phyloP scores from a whole-genome alignment of 2,888 invertebrate genomes.

The Linhomoeus sp. region DNA sequence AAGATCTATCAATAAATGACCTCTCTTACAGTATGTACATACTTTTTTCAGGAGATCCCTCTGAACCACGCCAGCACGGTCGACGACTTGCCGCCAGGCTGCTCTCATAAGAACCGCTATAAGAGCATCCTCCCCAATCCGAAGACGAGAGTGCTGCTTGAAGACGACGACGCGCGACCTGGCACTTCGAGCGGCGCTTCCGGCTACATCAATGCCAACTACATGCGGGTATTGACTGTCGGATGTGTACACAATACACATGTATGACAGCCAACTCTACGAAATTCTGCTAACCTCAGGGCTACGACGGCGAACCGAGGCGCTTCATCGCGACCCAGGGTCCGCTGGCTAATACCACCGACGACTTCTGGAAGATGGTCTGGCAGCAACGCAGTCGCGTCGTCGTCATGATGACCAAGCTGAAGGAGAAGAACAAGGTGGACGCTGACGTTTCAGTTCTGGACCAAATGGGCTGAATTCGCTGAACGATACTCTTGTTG shows the following conservation, averaged over 20 bases:
- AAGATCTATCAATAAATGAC: background rate
- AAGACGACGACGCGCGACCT: no score
- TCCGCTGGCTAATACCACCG: slow-evolving; percentile 62
- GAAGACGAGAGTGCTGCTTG: slow-evolving; percentile 27
- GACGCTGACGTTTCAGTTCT: no score
- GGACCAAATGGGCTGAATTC: no score
- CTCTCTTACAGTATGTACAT: background rate
- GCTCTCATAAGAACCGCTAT: slow-evolving; percentile 70
- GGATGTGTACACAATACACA: no score
- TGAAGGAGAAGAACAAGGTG: slow-evolving; percentile 49
- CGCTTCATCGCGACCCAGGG: slow-evolving; percentile 82
- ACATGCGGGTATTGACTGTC: slow-evolving; percentile 55
- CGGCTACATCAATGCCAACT: slow-evolving; percentile 86
- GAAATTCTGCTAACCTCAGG: slow-evolving; percentile 26
- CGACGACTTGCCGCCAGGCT: slow-evolving; percentile 56
- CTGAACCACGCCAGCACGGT: slow-evolving; percentile 76
- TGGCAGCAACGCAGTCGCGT: slow-evolving; percentile 39
- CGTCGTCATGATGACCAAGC: slow-evolving; percentile 73
- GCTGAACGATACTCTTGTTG: slow-evolving; percentile 10
- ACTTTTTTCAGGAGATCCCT: slow-evolving; percentile 46
- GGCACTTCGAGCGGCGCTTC: no score
- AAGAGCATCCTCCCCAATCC: slow-evolving; percentile 55
- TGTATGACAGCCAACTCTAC: no score
- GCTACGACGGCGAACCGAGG: slow-evolving; percentile 63
- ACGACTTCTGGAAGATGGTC: slow-evolving; percentile 49